Evolutionary conservation across 2,888 invertebrate species (phyloP), one percentile per base, ranked within the genome.

Genomic region (Dysmachus trigonus): DNA sequence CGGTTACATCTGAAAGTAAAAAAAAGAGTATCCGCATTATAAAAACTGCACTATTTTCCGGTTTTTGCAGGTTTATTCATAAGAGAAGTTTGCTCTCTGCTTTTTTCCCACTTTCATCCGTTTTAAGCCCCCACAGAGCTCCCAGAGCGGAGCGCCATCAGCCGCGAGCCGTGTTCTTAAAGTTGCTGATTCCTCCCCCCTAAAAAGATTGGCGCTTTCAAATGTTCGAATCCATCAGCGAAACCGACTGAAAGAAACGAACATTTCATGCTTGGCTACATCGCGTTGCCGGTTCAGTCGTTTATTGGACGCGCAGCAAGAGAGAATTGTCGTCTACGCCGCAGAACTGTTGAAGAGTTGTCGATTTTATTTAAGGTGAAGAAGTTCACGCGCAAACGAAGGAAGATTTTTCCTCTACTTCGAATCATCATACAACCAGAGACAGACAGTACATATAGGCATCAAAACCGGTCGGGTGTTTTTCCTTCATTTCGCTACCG

Each of bases 271-370:
- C 73, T 73, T 33, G 73, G 73, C 27, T 62, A 62, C 62, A 27
- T 27, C 62, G 18, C 22, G 27, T 5, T 62, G 27, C 62, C 62
- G 62, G 62, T 31, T 76, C 38, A 76, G 76, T 76, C 76, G 62
- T 76, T 76, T 33, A 76, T 38, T 22, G 22, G 41, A 13, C 76
- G 41, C 38, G 41, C 38, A 41, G 31, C n/a, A 7, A 15, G 74
- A 35, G 74, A 35, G 76, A 38, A 35, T 76, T 76, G 76, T 76
- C 76, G 76, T 41, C 38, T n/a, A 33, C 73, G 73, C 31, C 73
- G 27, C 73, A 62, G 10, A 62, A 10, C 62, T 10, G 27, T 62
- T 62, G 10, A 1, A 27, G n/a, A n/a, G 18, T 27, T 27, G 22
- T 62, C 27, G 62, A 62, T 62, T 62, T 62, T 22, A 10, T n/a